These are phyloP conservation scores for Ciona savignyi DNA, from an alignment of 23 tunicate genomes.

Conservation along the genomic window DNA sequence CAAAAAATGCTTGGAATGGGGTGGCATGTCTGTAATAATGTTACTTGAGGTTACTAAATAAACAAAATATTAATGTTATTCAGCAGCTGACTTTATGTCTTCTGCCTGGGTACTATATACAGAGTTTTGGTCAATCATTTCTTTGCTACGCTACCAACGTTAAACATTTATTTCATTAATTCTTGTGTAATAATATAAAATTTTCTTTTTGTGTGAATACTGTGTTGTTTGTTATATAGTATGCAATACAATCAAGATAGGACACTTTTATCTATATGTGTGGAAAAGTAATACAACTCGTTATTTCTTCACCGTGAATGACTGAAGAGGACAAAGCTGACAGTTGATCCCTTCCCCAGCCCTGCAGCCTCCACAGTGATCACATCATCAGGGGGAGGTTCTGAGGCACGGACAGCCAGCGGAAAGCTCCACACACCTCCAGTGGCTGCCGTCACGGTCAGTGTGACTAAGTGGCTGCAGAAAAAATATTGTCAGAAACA, in stretches of 20 bases:
- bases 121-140: background rate
- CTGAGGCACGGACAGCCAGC: conserved; percentile 62
- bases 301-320: conserved; percentile 54
- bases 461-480: conserved; percentile 41
- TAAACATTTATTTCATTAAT: too few species aligned
- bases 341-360: conserved; percentile 61
- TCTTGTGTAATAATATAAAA: too few species aligned
- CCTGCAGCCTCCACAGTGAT: conserved; percentile 77
- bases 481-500: background rate
- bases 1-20: conserved; percentile 77
- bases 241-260: too few species aligned
- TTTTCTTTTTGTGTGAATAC: too few species aligned
- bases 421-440: conserved; percentile 95
- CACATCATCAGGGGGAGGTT: conserved; percentile 86
- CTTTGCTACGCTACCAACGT: too few species aligned
- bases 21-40: conserved; percentile 54
- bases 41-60: too few species aligned
- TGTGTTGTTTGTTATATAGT: too few species aligned
- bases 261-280: background rate
- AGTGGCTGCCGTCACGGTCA: conserved; percentile 79
- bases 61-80: conserved; percentile 5
- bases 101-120: too few species aligned
- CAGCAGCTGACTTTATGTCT: background rate
- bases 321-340: conserved; percentile 68
- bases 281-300: too few species aligned